These are phyloP conservation scores for Tonatia bakeri DNA, from an alignment of 2,113 vertebrate species.

Conservation along the genomic window DNA sequence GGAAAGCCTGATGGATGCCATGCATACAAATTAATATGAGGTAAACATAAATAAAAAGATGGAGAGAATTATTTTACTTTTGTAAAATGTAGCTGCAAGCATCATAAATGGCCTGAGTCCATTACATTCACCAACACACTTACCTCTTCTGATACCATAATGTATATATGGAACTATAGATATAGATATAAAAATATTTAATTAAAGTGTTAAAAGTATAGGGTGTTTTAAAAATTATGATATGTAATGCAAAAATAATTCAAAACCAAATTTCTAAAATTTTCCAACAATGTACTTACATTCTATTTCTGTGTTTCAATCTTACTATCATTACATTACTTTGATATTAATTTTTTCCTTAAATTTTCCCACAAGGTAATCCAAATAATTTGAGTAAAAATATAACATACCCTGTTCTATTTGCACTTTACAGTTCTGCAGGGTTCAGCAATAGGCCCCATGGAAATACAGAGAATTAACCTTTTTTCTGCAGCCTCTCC, in stretches of 20 bases:
- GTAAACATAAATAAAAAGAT: neutral
- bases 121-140: neutral
- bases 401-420: neutral
- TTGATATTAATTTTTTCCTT: slow-evolving; percentile 13
- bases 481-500: neutral
- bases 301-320: neutral
- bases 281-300: neutral
- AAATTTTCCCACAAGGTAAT: neutral
- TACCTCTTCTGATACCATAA: neutral
- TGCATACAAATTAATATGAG: neutral
- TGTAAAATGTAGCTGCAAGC: neutral
- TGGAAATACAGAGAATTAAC: neutral
- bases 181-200: neutral
- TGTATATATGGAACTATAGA: neutral
- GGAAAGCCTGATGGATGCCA: neutral
- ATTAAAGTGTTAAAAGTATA: neutral
- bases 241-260: neutral
- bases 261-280: neutral
- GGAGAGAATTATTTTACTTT: neutral
- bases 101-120: neutral
- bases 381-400: slow-evolving; percentile 41
- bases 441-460: neutral
- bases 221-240: neutral
- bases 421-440: slow-evolving; percentile 26
- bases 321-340: neutral